Evolutionary conservation across 2,888 invertebrate species (phyloP).

Genomic region (Hypsopygia costalis): DNA sequence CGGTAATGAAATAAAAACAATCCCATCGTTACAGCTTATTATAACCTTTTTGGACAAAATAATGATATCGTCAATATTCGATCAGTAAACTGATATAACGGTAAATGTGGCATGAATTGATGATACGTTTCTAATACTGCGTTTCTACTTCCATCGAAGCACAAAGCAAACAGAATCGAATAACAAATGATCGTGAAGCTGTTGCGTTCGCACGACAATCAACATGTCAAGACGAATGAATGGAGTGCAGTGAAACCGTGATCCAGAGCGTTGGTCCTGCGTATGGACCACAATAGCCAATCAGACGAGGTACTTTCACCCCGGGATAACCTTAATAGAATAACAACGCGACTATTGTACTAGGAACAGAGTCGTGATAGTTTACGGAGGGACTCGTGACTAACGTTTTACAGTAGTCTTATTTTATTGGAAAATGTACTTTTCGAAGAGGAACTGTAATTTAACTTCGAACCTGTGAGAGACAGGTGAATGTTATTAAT

Average conservation of each 20-base stretch:
- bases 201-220: conserved; percentile 67
- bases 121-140: conserved; percentile 40
- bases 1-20: no score
- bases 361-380: conserved; percentile 66
- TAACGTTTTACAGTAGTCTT: conserved; percentile 65
- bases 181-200: conserved; percentile 52
- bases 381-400: conserved; percentile 71
- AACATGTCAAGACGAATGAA: conserved; percentile 57
- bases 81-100: no score
- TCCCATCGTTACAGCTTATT: no score
- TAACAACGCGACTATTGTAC: conserved; percentile 67
- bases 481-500: conserved; percentile 61
- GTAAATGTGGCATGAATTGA: conserved; percentile 32
- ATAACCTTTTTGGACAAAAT: no score
- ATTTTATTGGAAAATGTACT: conserved; percentile 61
- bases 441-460: conserved; percentile 59
- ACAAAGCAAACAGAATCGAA: conserved; percentile 54
- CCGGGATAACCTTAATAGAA: conserved; percentile 64
- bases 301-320: conserved; percentile 70
- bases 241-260: conserved; percentile 56
- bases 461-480: conserved; percentile 52
- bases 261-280: conserved; percentile 60
- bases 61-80: no score
- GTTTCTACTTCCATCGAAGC: conserved; percentile 52
- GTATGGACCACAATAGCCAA: conserved; percentile 56